Evolutionary conservation across 2,113 vertebrate genomes (phyloP).

Genomic region (Hyaena hyaena): DNA sequence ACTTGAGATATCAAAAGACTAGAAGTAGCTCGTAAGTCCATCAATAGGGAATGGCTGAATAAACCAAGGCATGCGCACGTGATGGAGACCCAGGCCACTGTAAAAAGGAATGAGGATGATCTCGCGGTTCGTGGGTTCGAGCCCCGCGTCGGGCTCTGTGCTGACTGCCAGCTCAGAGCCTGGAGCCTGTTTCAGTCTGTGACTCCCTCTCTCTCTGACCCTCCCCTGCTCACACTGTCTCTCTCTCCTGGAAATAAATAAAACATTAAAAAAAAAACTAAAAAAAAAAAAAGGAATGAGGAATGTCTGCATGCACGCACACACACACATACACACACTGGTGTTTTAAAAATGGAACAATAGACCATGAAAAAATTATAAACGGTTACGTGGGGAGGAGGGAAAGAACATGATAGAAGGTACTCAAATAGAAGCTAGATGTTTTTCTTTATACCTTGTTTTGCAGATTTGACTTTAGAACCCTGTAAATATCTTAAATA

Average conservation of each 20-base stretch:
- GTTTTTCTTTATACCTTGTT: background rate
- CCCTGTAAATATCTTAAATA: background rate
- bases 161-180: too few relatives aligned
- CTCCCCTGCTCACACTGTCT: too few relatives aligned
- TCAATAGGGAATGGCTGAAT: background rate
- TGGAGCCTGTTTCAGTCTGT: too few relatives aligned
- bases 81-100: background rate
- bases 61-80: background rate
- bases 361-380: background rate
- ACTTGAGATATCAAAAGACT: background rate
- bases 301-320: background rate
- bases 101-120: background rate
- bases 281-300: background rate
- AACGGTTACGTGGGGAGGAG: background rate
- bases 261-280: too few relatives aligned
- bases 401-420: background rate
- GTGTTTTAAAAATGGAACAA: background rate
- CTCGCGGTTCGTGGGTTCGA: too few relatives aligned
- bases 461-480: background rate
- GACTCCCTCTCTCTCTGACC: too few relatives aligned
- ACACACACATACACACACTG: background rate
- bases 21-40: background rate
- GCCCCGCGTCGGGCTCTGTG: too few relatives aligned
- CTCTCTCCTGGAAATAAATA: too few relatives aligned
- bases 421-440: background rate